Evolutionary conservation across 2,888 invertebrate species (phyloP).

Genomic region (Antitype chi): DNA sequence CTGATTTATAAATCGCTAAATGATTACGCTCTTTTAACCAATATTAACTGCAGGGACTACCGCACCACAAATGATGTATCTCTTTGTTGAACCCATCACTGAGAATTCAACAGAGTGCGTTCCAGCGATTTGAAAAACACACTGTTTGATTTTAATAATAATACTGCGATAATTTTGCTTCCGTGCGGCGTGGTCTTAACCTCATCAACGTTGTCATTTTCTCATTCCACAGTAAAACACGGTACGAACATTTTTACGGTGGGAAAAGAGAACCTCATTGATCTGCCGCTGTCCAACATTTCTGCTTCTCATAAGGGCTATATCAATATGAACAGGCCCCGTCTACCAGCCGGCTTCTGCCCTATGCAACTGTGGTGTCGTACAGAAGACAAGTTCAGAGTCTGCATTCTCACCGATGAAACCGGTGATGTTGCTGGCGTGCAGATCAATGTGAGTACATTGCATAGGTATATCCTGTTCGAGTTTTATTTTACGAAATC

Average conservation of each 20-base stretch:
- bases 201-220: background rate
- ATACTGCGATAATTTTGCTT: too few relatives aligned
- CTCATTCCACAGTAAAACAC: slow-evolving; percentile 4
- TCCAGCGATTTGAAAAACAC: too few relatives aligned
- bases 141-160: too few relatives aligned
- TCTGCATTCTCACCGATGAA: slow-evolving; percentile 7
- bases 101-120: too few relatives aligned
- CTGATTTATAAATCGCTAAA: too few relatives aligned
- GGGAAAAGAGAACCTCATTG: background rate
- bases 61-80: too few relatives aligned
- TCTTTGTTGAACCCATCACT: too few relatives aligned
- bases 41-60: too few relatives aligned
- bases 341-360: slow-evolving; percentile 11
- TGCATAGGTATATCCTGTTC: background rate
- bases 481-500: background rate
- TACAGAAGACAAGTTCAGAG: background rate
- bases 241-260: too few relatives aligned
- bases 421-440: background rate
- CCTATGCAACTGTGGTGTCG: slow-evolving; percentile 23
- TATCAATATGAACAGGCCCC: slow-evolving; percentile 18
- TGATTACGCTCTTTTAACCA: too few relatives aligned
- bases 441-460: slow-evolving; percentile 28
- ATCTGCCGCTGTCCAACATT: background rate
- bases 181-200: too few relatives aligned
- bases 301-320: background rate